Evolutionary conservation across 2,888 invertebrate species (phyloP).

Genomic region (Caenorhabditis angaria): DNA sequence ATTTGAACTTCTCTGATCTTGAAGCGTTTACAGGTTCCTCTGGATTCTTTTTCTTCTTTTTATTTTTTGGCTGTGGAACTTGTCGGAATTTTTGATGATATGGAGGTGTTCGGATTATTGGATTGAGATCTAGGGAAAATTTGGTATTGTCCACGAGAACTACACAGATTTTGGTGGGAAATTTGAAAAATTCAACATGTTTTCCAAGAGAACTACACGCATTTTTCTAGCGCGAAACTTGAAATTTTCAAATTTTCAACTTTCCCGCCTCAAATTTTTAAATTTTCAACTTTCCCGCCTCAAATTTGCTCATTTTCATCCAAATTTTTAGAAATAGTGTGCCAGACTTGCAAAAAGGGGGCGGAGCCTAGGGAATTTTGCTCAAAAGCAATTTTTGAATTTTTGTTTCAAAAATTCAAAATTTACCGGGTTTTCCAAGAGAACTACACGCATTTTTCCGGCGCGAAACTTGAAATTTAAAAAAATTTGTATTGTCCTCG

Average conservation of each 20-base stretch:
- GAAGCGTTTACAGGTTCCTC: neutral
- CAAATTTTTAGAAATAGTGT: too few species aligned
- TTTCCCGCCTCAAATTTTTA: neutral
- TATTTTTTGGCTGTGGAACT: neutral
- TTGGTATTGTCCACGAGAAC: too few species aligned
- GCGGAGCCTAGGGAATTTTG: too few species aligned
- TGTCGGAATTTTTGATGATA: constrained; percentile 17
- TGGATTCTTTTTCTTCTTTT: neutral
- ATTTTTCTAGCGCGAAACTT: neutral
- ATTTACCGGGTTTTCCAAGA: neutral
- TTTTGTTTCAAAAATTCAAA: too few species aligned
- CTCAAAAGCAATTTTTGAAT: too few species aligned
- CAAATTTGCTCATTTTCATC: too few species aligned
- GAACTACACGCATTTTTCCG: neutral
- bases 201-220: neutral
- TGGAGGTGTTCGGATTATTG: constrained; percentile 37
- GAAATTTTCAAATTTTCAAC: neutral
- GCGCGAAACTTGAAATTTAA: neutral
- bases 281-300: neutral
- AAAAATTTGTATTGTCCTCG: neutral
- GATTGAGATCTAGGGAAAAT: constrained; percentile 34
- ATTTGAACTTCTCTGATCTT: neutral
- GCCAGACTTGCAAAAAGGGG: too few species aligned
- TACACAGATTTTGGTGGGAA: too few species aligned
- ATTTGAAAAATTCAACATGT: too few species aligned